A percentile compares a stretch with the other conserved stretches of the same genome.
phyloP scores from a whole-genome alignment of 37 sponge, comb jelly and placozoan species.

The Bolinopsis microptera region DNA sequence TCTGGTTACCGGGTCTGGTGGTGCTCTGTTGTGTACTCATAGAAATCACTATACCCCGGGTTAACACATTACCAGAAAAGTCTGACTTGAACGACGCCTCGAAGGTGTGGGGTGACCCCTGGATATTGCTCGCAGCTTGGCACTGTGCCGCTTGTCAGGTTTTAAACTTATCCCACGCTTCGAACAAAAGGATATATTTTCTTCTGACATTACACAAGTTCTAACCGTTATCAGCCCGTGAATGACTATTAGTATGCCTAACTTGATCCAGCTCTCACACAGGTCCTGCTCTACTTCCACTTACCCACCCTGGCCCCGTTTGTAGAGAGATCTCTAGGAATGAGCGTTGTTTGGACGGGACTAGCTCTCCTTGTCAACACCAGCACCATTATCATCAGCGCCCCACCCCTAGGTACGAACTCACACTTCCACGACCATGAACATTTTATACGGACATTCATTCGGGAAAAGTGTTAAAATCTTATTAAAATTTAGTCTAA shows the following conservation, averaged over 20 bases:
- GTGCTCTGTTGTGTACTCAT: not conserved
- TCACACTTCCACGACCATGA: too few species aligned
- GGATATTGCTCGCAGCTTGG: conserved; percentile 28
- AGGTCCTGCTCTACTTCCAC: conserved; percentile 48
- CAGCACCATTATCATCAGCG: conserved; percentile 53
- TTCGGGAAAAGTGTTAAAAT: too few species aligned
- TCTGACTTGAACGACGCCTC: not conserved
- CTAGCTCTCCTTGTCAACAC: conserved; percentile 51
- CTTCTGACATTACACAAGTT: too few species aligned
- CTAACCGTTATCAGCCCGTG: too few species aligned
- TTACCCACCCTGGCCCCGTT: conserved; percentile 44
- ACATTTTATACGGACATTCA: too few species aligned
- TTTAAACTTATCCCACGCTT: too few species aligned
- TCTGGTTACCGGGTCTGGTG: not conserved
- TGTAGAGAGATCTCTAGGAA: conserved; percentile 12
- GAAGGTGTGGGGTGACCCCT: conserved; percentile 18
- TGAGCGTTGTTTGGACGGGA: conserved; percentile 16
- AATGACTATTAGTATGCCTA: too few species aligned
- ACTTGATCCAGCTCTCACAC: too few species aligned
- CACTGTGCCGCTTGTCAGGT: conserved; percentile 58
- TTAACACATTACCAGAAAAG: not conserved
- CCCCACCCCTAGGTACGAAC: conserved; percentile 50
- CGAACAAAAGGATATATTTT: too few species aligned
- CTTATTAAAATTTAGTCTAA: too few species aligned
- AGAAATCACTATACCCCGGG: not conserved